phyloP scores from a whole-genome alignment of 2,888 invertebrate genomes.

The Beris morrisii region DNA sequence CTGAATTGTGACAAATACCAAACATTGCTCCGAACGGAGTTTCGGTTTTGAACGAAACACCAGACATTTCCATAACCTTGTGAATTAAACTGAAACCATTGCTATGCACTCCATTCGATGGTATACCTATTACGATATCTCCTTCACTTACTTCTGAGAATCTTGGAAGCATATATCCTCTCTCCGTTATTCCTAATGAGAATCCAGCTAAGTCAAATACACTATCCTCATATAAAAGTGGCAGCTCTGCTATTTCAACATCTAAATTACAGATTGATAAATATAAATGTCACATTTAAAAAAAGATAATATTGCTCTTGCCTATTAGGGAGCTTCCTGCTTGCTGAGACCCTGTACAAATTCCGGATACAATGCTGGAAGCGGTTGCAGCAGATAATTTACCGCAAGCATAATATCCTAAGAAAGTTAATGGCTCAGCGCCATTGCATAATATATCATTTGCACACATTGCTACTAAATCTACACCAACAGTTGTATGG shows the following conservation, averaged over 20 bases:
- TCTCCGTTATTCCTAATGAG: conserved; percentile 90
- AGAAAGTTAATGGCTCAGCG: conserved; percentile 92
- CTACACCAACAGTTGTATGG: conserved; percentile 85
- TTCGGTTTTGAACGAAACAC: conserved; percentile 66
- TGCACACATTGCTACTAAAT: conserved; percentile 98
- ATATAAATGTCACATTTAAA: background rate
- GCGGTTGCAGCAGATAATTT: conserved; percentile 67
- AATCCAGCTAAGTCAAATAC: conserved; percentile 97
- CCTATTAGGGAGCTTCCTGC: conserved; percentile 86
- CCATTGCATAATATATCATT: conserved; percentile 97
- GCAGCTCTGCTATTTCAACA: conserved; percentile 95
- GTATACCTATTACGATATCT: conserved; percentile 84
- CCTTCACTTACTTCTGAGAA: conserved; percentile 70
- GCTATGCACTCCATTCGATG: conserved; percentile 93
- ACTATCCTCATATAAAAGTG: conserved; percentile 82
- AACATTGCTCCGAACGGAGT: conserved; percentile 76
- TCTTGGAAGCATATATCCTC: conserved; percentile 71
- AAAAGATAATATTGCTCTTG: conserved; percentile 50
- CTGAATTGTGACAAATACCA: conserved; percentile 62
- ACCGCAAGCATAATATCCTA: conserved; percentile 93
- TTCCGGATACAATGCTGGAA: conserved; percentile 71
- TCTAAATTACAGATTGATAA: conserved; percentile 57
- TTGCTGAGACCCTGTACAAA: conserved; percentile 80
- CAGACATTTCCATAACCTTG: conserved; percentile 74
- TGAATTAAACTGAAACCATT: conserved; percentile 96